phyloP scores from a whole-genome alignment of 2,113 vertebrate genomes.

The Equus przewalskii region DNA sequence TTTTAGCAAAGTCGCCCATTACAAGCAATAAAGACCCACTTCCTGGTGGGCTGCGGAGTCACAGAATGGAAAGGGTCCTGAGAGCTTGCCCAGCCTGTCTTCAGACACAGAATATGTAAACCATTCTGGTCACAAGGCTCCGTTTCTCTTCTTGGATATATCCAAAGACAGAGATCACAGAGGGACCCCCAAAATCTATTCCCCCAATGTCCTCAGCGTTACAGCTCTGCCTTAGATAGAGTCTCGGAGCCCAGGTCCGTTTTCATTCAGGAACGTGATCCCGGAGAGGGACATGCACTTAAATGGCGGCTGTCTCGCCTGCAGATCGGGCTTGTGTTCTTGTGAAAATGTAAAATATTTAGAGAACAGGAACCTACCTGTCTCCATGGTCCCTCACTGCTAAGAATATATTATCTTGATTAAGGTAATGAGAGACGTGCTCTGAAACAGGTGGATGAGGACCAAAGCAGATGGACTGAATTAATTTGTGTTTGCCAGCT shows the following conservation, averaged over 20 bases:
- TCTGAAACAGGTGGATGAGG: not conserved
- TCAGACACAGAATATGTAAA: not conserved
- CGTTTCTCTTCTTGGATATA: not conserved
- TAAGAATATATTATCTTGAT: conserved; percentile 24
- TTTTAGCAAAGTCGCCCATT: not conserved
- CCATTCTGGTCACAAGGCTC: not conserved
- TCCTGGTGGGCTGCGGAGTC: not conserved
- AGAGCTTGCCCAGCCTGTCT: not conserved
- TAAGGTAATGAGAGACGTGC: not conserved
- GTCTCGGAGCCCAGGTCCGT: not conserved
- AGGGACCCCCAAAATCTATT: not conserved
- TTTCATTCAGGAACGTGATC: not conserved
- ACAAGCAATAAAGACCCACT: not conserved
- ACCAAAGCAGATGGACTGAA: conserved; percentile 27
- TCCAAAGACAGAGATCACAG: not conserved
- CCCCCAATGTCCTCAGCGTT: not conserved
- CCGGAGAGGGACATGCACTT: not conserved
- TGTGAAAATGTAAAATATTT: not conserved
- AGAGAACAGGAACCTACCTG: not conserved
- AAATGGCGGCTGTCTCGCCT: not conserved
- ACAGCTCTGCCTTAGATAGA: not conserved
- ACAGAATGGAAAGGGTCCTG: not conserved
- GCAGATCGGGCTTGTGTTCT: not conserved
- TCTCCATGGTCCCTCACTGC: not conserved
- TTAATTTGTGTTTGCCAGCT: not conserved